Percentiles rank a stretch among this genome's conserved stretches.
phyloP scores from a whole-genome alignment of 1,140 invertebrate species.

The Drosophila lini region DNA sequence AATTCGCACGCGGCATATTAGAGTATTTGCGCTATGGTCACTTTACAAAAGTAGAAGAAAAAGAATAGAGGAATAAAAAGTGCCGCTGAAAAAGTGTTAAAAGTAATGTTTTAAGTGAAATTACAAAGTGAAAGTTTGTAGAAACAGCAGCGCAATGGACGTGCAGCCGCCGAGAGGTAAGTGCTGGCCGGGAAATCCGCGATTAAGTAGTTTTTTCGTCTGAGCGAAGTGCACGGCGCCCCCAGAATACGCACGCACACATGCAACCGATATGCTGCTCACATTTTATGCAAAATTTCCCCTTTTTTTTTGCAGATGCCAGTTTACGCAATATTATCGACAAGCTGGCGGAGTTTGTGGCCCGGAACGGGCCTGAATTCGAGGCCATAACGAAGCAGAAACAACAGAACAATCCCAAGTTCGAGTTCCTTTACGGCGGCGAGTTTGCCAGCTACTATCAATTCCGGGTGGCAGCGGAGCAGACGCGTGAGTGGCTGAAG shows the following conservation, averaged over 20 bases:
- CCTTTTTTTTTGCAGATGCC: constrained; percentile 56
- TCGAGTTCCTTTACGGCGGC: constrained; percentile 98
- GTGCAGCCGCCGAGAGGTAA: constrained; percentile 68
- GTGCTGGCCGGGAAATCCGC: background rate
- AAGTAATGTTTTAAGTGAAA: constrained; percentile 51
- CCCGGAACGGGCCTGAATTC: constrained; percentile 98
- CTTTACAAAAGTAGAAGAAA: background rate
- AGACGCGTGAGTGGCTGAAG: constrained; percentile 64
- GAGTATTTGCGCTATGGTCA: background rate
- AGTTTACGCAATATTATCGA: constrained; percentile 95
- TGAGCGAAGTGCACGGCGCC: background rate
- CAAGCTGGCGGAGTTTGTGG: constrained; percentile 99
- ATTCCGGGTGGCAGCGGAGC: constrained; percentile 89
- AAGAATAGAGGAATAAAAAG: constrained; percentile 24
- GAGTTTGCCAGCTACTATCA: constrained; percentile 98
- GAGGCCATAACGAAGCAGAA: constrained; percentile 99
- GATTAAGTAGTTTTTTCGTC: background rate
- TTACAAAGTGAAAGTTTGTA: constrained; percentile 50
- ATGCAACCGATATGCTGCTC: constrained; percentile 32
- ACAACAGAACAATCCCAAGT: constrained; percentile 98
- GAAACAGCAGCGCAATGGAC: constrained; percentile 52
- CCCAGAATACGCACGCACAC: constrained; percentile 26
- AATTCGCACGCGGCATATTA: background rate
- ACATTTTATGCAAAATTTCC: constrained; percentile 27
- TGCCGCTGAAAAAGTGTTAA: constrained; percentile 52